A percentile compares a stretch with the other conserved stretches of the same genome.
phyloP scores from a whole-genome alignment of 2,797 vertebrate genomes.

The Thaleichthys pacificus region DNA sequence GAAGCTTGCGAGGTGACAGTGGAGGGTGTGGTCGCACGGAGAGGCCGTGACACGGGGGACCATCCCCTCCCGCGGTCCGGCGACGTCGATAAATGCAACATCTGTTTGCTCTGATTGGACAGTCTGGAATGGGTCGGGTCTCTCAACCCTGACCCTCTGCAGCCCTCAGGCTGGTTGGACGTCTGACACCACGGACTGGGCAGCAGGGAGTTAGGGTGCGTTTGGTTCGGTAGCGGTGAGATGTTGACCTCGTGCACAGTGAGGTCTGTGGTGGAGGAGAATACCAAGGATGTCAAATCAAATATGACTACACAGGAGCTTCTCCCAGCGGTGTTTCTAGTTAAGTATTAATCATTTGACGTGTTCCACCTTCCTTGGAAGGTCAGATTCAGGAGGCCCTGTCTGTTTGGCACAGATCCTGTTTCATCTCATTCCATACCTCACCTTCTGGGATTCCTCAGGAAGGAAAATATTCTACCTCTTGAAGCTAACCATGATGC shows the following conservation, averaged over 20 bases:
- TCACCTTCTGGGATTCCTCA: no score
- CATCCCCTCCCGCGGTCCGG: slow-evolving; percentile 2
- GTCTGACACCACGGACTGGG: slow-evolving; percentile 8
- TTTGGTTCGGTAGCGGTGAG: neutral
- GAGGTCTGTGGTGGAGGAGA: slow-evolving; percentile 3
- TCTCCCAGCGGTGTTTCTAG: slow-evolving; percentile 18
- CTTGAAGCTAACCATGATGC: neutral
- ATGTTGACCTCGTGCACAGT: slow-evolving; percentile 15
- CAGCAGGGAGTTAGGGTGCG: neutral
- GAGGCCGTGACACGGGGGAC: slow-evolving; percentile 17
- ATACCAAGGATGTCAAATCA: neutral
- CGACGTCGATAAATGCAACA: slow-evolving; percentile 24
- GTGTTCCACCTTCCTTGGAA: slow-evolving; percentile 13
- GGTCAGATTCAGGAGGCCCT: slow-evolving; percentile 31
- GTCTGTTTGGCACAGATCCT: slow-evolving; percentile 14
- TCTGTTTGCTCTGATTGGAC: slow-evolving; percentile 35
- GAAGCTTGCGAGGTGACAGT: slow-evolving; percentile 8
- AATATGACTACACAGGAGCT: slow-evolving; percentile 21
- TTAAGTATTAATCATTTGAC: slow-evolving; percentile 34
- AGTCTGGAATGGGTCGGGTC: slow-evolving; percentile 13
- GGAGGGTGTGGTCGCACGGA: slow-evolving; percentile 4
- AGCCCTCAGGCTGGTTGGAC: slow-evolving; percentile 2
- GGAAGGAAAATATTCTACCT: neutral
- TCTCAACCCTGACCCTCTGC: slow-evolving; percentile 16
- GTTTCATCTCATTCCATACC: no score